Percentiles rank a stretch among this genome's conserved stretches.
These are phyloP conservation scores for Heteromyza rotundicornis DNA, from an alignment of 2,888 invertebrate species.

Conservation along the genomic window DNA sequence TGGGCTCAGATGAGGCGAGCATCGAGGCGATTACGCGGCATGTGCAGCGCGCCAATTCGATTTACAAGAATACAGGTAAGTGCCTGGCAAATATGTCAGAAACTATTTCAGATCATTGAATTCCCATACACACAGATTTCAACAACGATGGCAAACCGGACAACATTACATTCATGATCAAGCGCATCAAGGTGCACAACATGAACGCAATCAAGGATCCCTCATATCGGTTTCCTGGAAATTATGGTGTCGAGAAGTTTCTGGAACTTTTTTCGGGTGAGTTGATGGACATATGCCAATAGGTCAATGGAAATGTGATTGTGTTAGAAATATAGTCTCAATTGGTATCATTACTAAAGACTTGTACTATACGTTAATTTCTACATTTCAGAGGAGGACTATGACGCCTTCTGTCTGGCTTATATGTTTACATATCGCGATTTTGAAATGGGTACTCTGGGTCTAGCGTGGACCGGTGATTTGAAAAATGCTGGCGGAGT, in stretches of 20 bases:
- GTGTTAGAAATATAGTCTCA: background rate
- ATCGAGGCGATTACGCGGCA: slow-evolving; percentile 95
- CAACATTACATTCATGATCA: slow-evolving; percentile 95
- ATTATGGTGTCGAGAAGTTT: slow-evolving; percentile 98
- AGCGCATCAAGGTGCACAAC: slow-evolving; percentile 92
- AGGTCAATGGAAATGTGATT: too few relatives aligned
- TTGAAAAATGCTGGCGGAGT: slow-evolving; percentile 96
- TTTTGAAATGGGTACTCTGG: slow-evolving; percentile 94
- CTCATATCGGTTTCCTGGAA: slow-evolving; percentile 87
- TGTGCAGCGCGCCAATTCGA: slow-evolving; percentile 90
- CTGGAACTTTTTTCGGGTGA: slow-evolving; percentile 94
- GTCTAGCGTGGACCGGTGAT: slow-evolving; percentile 97
- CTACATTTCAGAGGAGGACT: slow-evolving; percentile 86
- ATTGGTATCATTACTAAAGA: background rate
- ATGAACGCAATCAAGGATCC: slow-evolving; percentile 83
- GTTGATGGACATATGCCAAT: too few relatives aligned
- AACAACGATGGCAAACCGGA: slow-evolving; percentile 91
- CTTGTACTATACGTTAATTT: background rate
- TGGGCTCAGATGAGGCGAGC: slow-evolving; percentile 92
- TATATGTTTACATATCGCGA: slow-evolving; percentile 98
- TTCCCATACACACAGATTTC: slow-evolving; percentile 71
- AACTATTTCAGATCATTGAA: background rate
- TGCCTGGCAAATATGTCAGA: background rate
- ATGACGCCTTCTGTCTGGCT: slow-evolving; percentile 97
- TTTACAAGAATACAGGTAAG: slow-evolving; percentile 83